Conservation (phyloP, 2,797 vertebrate species). For the Momotus momota region DNA sequence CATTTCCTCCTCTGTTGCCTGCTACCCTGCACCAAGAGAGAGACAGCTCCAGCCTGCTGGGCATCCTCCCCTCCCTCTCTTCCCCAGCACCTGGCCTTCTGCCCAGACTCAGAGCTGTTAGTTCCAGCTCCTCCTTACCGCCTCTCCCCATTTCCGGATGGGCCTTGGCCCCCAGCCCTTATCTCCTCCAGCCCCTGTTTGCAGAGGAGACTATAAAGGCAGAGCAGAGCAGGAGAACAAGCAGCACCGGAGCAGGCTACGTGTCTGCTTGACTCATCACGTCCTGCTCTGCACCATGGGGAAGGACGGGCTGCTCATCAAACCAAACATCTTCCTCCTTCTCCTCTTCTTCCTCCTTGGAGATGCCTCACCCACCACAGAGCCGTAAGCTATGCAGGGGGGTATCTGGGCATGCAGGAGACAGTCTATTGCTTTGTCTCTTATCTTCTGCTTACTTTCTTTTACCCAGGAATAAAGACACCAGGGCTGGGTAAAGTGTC, state of each 20-base stretch:
- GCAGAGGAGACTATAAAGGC: slow-evolving; percentile 45
- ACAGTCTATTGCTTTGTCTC: background rate
- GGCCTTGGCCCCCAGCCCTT: slow-evolving; percentile 46
- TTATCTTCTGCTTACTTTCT: background rate
- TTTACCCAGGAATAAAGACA: background rate
- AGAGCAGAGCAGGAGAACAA: background rate
- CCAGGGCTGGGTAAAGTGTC: background rate
- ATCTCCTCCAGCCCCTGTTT: slow-evolving; percentile 43
- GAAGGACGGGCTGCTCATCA: background rate
- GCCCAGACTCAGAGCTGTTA: background rate
- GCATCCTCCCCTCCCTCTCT: background rate
- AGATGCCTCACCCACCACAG: background rate
- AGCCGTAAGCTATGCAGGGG: slow-evolving; percentile 49
- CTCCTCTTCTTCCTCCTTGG: slow-evolving; percentile 37
- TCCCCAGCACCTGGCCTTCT: background rate
- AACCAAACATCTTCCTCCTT: slow-evolving; percentile 10
- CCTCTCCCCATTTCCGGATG: background rate
- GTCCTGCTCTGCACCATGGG: slow-evolving; percentile 13
- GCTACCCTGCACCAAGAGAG: background rate
- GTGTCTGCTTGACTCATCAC: background rate
- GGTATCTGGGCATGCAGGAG: background rate
- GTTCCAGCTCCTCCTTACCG: slow-evolving; percentile 34
- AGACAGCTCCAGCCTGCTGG: background rate
- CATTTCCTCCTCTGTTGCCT: background rate
- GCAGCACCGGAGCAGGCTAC: background rate